phyloP scores from a whole-genome alignment of 2,797 vertebrate species.

The Urocyon cinereoargenteus region DNA sequence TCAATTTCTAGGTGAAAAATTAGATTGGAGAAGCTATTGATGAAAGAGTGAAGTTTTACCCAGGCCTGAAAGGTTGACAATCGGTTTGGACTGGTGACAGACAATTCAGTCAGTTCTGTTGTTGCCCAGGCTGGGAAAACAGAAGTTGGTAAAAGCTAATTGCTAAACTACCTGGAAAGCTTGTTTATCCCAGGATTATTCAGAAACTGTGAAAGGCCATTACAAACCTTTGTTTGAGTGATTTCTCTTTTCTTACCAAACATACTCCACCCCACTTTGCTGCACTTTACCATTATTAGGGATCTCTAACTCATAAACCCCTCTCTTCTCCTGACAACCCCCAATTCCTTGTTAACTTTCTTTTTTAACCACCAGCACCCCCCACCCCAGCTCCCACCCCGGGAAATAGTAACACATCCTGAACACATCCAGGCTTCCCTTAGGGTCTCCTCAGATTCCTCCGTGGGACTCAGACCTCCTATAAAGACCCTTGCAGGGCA shows the following conservation, averaged over 20 bases:
- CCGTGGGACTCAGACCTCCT: background rate
- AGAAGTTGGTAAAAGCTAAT: background rate
- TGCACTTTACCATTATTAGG: no score
- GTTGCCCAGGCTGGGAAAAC: background rate
- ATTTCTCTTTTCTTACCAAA: background rate
- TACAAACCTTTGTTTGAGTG: background rate
- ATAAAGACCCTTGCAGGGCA: background rate
- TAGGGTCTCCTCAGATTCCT: no score
- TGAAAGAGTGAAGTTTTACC: background rate
- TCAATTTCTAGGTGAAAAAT: background rate
- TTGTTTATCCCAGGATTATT: no score
- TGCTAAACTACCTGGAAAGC: background rate
- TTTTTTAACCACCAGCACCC: background rate
- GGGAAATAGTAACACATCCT: background rate
- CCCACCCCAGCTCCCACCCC: rapidly evolving
- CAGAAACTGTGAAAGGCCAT: background rate
- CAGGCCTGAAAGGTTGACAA: background rate
- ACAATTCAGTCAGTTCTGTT: background rate
- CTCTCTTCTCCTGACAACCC: background rate
- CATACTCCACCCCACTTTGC: background rate
- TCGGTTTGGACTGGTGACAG: background rate
- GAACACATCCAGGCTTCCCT: background rate
- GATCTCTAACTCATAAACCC: background rate
- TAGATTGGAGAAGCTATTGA: background rate
- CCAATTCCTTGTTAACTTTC: background rate